Conservation (phyloP, 2,888 invertebrate genomes). For the Macrosoma leucophasiata region DNA sequence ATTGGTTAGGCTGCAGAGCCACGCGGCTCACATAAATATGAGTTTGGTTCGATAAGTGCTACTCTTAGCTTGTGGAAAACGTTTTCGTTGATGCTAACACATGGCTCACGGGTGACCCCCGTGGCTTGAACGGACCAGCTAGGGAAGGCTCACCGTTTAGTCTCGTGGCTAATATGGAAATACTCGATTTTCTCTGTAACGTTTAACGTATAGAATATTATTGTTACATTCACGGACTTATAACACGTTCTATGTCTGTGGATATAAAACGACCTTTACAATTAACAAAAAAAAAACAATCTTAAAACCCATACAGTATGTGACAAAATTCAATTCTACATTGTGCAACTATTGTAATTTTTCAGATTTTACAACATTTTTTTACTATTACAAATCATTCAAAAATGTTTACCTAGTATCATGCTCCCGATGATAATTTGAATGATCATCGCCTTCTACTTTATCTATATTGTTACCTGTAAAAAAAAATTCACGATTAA, state of each 20-base stretch:
- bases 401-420: conserved; percentile 40
- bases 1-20: neutral
- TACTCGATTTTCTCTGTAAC: too few relatives aligned
- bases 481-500: too few relatives aligned
- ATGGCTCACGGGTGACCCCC: neutral
- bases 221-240: too few relatives aligned
- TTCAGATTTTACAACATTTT: too few relatives aligned
- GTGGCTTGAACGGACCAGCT: neutral
- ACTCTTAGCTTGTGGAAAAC: neutral
- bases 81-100: neutral
- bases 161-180: too few relatives aligned
- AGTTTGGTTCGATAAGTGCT: neutral
- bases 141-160: neutral
- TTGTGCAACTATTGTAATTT: too few relatives aligned
- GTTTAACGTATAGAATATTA: too few relatives aligned
- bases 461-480: conserved; percentile 43
- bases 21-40: neutral
- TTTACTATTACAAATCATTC: too few relatives aligned
- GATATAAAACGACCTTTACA: too few relatives aligned
- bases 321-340: too few relatives aligned
- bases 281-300: conserved; percentile 3
- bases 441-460: conserved; percentile 32
- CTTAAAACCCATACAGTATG: too few relatives aligned
- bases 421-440: conserved; percentile 35
- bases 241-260: too few relatives aligned